Conservation (phyloP, 2,888 invertebrate genomes). For the Drosophila mimetica region DNA sequence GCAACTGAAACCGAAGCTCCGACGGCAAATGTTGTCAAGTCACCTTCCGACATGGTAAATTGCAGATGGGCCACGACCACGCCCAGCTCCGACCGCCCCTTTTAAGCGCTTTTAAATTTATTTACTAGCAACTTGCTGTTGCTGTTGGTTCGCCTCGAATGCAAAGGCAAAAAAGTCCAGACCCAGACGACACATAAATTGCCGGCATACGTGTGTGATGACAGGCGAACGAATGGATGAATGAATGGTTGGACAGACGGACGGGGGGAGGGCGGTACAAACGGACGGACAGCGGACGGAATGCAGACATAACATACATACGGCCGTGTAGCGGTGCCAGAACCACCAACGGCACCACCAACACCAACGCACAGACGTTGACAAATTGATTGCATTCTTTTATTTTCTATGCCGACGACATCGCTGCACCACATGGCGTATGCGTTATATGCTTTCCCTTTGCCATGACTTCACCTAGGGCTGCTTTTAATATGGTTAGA, state of each 20-base stretch:
- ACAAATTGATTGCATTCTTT: constrained; percentile 80
- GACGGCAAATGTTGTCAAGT: constrained; percentile 58
- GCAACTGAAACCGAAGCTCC: constrained; percentile 25
- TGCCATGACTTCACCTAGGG: not conserved
- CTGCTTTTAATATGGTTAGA: constrained; percentile 72
- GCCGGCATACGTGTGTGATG: constrained; percentile 74
- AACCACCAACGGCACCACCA: constrained; percentile 26
- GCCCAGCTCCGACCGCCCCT: constrained; percentile 49
- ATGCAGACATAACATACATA: constrained; percentile 21
- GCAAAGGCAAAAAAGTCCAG: constrained; percentile 34
- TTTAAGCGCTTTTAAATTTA: constrained; percentile 69
- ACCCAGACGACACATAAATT: constrained; percentile 69
- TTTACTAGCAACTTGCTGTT: constrained; percentile 60
- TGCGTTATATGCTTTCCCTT: constrained; percentile 53
- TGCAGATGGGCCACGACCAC: constrained; percentile 48
- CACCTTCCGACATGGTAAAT: constrained; percentile 56
- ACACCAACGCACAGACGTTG: constrained; percentile 59
- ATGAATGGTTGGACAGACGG: constrained; percentile 15
- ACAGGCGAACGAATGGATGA: constrained; percentile 53
- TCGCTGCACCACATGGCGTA: constrained; percentile 65
- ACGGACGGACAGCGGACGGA: constrained; percentile 13
- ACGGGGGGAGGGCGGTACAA: not conserved
- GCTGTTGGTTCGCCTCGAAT: constrained; percentile 15
- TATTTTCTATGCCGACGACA: constrained; percentile 60
- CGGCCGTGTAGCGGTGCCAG: constrained; percentile 33